phyloP scores from a whole-genome alignment of 2,888 invertebrate species.

The Drosophila paranaensis region DNA sequence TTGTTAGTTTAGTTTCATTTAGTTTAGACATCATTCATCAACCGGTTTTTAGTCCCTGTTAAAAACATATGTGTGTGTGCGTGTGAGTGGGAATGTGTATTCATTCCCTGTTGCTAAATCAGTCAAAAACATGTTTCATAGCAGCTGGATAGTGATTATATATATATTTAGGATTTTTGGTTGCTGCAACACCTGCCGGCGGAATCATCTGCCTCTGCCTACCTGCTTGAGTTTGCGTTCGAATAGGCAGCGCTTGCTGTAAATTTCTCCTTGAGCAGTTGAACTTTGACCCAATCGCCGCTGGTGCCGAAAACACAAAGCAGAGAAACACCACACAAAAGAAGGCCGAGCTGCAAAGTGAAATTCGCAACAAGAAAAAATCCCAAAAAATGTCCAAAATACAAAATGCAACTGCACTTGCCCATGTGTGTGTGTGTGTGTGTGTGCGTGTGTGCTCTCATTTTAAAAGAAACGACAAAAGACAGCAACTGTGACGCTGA shows the following conservation, averaged over 20 bases:
- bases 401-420: conserved; percentile 51
- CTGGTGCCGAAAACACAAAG: conserved; percentile 19
- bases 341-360: conserved; percentile 32
- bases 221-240: conserved; percentile 27
- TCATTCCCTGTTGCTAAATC: conserved; percentile 23
- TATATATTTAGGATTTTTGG: conserved; percentile 39
- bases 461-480: conserved; percentile 48
- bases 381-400: conserved; percentile 46
- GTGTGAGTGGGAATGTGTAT: conserved; percentile 8
- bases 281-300: conserved; percentile 52
- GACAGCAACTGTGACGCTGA: conserved; percentile 15
- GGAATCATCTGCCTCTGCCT: conserved; percentile 35
- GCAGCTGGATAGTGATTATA: conserved; percentile 41
- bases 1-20: conserved; percentile 14
- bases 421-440: conserved; percentile 18
- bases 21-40: conserved; percentile 4
- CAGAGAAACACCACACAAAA: conserved; percentile 11
- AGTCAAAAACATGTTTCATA: conserved; percentile 50
- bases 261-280: conserved; percentile 27
- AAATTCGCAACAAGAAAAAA: conserved; percentile 38
- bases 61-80: background rate
- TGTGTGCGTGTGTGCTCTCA: conserved; percentile 52
- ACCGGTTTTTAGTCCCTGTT: conserved; percentile 47
- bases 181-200: conserved; percentile 53
- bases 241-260: conserved; percentile 1